Base-by-base conservation (phyloP, 1,140 invertebrate genomes). In the Brachystomella parvula region DNA sequence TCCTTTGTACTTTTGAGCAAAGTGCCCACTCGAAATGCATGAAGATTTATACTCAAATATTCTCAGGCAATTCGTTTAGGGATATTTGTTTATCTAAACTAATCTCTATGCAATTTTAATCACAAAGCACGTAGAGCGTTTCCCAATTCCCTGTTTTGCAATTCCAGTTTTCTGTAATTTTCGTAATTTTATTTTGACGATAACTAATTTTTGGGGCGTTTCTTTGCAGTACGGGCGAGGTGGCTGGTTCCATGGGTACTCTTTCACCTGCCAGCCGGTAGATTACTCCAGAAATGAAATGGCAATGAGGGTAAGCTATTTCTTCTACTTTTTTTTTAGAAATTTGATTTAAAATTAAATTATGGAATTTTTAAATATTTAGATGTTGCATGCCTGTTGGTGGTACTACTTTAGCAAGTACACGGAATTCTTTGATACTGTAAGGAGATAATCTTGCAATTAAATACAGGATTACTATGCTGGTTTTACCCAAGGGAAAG, bases 361-460 rank as follows among this genome's bases (percentile, higher is more conserved):
- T 24, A 19, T 53, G 12, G 9, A 44, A 12, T 44, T 44, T n/a
- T 44, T 44, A 44, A 44, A n/a, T 12, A 53, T 85, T 47, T 81
- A 94, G 88, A 96, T 96, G 90, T 86, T 92, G 0, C 80, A 82
- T 71, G 84, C 94, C 19, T 91, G 93, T 75, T 97, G 92, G 89
- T 92, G 92, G 83, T 98, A 96, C 78, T 98, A 96, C 80, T 88
- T 96, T 78, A 96, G 94, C 56, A 98, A 98, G 79, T 84, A 94
- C 72, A 89, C 93, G 19, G 95, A 98, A 82, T 96, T 97, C 79
- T 85, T 90, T 26, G 94, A 98, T 80, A 97, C 94, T 66, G 90
- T 96, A 82, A 87, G 86, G 84, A 65, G 32, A 47, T n/a, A n/a
- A n/a, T n/a, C 44, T 47, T 47, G 15, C 21, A 21, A 47, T 47